Evolutionary conservation across 2,113 vertebrate species (phyloP), one percentile per base, ranked within the genome.

Genomic region (Acanthisitta chloris): DNA sequence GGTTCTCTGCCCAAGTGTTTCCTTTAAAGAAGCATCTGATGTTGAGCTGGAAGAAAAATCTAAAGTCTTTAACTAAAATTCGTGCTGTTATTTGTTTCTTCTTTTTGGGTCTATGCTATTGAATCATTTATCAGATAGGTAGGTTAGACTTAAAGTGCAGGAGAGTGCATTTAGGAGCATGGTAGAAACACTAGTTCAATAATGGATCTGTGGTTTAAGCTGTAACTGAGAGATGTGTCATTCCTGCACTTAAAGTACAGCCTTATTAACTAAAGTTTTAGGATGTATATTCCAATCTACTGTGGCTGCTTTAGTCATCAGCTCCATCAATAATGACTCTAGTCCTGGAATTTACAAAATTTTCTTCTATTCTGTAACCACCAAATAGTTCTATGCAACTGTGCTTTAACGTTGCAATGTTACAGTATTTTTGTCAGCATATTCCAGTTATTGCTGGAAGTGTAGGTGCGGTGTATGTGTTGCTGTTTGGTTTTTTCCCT

Each of bases 201-300:
- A 52, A 28, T 23, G n/a, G 28, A 80, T 20, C 51, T 70, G 26
- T 81, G 38, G 25, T 69, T 89, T 72, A 76, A 85, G 17, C 23
- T 77, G 29, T 92, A 48, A 40, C 76, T 52, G 61, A 33, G 31
- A 81, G 13, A 59, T 52, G 7, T 4, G 14, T 71, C 31, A 21
- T 36, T 93, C 40, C 49, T 88, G n/a, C 33, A 34, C 48, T 49
- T 55, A 65, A 73, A 40, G 52, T 62, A 26, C 20, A 73, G 29
- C 48, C 25, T 66, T 70, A n/a, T 34, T 65, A 84, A 74, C 52
- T 51, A 7, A 69, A 54, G 17, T 73, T 86, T 48, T 69, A 70
- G 38, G 0, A 0, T 6, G 2, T 61, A 1, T 57, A 17, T 82
- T n/a, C 38, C 55, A 86, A 46, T 57, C 7, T 79, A 1, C 20